Conservation (phyloP, 2,888 invertebrate species). For the Andrena dorsata region DNA sequence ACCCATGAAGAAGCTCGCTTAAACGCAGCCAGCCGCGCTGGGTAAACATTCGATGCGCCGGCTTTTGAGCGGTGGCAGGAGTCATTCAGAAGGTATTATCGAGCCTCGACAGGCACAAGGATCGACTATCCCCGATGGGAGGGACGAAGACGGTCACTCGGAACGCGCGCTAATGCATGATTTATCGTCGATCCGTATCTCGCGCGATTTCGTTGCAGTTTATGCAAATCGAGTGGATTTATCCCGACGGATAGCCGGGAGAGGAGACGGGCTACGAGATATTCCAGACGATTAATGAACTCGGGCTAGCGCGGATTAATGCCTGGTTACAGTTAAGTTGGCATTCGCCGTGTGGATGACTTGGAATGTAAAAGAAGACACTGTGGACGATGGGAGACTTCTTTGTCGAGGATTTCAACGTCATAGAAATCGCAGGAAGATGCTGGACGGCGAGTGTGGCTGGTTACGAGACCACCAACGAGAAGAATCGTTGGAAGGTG, state of each 20-base stretch:
- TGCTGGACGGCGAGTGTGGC: not conserved
- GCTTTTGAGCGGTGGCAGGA: constrained; percentile 13
- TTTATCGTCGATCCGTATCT: constrained; percentile 52
- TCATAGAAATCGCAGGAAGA: not conserved
- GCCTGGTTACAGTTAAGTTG: constrained; percentile 12
- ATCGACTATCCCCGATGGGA: constrained; percentile 34
- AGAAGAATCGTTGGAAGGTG: constrained; percentile 42
- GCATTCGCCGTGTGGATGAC: too few relatives aligned
- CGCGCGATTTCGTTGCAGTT: constrained; percentile 36
- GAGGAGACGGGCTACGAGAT: not conserved
- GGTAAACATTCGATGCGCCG: constrained; percentile 23
- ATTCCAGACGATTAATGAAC: constrained; percentile 9
- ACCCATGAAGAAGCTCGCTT: constrained; percentile 35
- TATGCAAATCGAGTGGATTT: constrained; percentile 41
- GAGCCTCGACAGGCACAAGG: constrained; percentile 14
- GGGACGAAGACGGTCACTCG: not conserved
- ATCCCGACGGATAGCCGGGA: constrained; percentile 4
- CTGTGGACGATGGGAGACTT: too few relatives aligned
- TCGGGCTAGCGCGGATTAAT: constrained; percentile 15
- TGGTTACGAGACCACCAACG: constrained; percentile 39
- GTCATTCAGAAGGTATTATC: constrained; percentile 27
- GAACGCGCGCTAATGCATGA: constrained; percentile 37
- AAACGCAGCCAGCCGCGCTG: not conserved
- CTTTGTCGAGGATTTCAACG: too few relatives aligned
- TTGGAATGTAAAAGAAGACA: too few relatives aligned